Conservation (phyloP, 1,140 invertebrate genomes). For the Druon quercuslanigerum region DNA sequence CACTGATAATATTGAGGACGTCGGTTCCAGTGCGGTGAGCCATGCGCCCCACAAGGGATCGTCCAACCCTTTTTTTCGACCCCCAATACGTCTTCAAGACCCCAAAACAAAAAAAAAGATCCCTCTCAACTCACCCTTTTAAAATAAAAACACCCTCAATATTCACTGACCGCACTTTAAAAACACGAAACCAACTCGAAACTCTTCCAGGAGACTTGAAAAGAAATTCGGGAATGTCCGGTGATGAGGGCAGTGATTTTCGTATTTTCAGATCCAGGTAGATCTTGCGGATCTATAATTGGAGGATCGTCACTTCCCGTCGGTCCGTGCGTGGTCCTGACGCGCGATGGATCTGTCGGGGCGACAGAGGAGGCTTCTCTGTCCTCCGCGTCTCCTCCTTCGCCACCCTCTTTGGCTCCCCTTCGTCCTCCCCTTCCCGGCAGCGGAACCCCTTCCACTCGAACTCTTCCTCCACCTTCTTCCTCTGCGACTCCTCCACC, state of each 20-base stretch:
- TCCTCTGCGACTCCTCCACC: slow-evolving; percentile 49
- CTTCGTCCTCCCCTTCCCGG: slow-evolving; percentile 46
- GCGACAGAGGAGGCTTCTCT: slow-evolving; percentile 60
- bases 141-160: not conserved
- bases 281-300: slow-evolving; percentile 29
- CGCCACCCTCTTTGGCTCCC: slow-evolving; percentile 42
- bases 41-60: slow-evolving; percentile 64
- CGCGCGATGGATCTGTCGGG: slow-evolving; percentile 67
- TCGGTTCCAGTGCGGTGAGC: slow-evolving; percentile 62
- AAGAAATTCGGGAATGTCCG: no score
- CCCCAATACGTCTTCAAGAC: slow-evolving; percentile 38
- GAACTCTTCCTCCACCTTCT: slow-evolving; percentile 47
- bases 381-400: slow-evolving; percentile 42
- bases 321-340: slow-evolving; percentile 62
- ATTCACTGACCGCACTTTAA: not conserved
- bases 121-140: not conserved
- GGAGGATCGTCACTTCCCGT: slow-evolving; percentile 36
- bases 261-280: not conserved
- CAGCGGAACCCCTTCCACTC: slow-evolving; percentile 46
- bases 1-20: slow-evolving; percentile 65
- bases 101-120: not conserved
- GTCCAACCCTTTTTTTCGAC: slow-evolving; percentile 61
- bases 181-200: not conserved
- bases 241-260: no score
- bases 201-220: no score